phyloP scores from a whole-genome alignment of 2,797 vertebrate genomes.

The Gadopsis marmoratus region DNA sequence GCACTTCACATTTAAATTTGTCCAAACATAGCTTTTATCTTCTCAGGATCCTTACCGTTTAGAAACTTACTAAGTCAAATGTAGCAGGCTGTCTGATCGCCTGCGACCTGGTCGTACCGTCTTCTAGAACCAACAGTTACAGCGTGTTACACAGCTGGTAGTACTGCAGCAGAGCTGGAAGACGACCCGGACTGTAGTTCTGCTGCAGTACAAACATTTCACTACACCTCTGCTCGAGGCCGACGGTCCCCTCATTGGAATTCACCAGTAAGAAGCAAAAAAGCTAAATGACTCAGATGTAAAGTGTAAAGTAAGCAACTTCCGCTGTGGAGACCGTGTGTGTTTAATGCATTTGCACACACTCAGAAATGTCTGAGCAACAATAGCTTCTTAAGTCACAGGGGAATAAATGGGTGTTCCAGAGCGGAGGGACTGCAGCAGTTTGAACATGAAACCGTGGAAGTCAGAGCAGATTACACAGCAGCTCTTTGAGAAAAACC shows the following conservation, averaged over 20 bases:
- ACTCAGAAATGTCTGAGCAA: neutral
- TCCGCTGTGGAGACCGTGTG: constrained; percentile 8
- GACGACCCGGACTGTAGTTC: neutral
- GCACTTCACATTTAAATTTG: no score
- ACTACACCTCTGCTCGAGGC: constrained; percentile 7
- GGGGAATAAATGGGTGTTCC: constrained; percentile 3
- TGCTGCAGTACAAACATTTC: constrained; percentile 29
- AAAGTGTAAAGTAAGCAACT: constrained; percentile 56
- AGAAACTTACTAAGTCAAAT: no score
- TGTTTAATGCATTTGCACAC: constrained; percentile 8
- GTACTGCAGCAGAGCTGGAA: constrained; percentile 7
- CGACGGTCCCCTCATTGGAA: constrained; percentile 34
- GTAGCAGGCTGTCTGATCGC: no score
- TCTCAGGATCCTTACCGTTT: no score
- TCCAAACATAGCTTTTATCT: no score
- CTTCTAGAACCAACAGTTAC: no score
- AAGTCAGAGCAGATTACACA: constrained; percentile 11
- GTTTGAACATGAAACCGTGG: constrained; percentile 3
- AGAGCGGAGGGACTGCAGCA: neutral
- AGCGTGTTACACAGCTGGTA: neutral
- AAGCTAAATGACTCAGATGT: constrained; percentile 34
- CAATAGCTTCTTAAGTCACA: constrained; percentile 1
- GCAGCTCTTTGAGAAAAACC: neutral
- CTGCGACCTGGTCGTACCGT: no score
- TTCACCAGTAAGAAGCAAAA: constrained; percentile 40